phyloP scores from a whole-genome alignment of 2,888 invertebrate genomes.

The Invenusta paracnida region DNA sequence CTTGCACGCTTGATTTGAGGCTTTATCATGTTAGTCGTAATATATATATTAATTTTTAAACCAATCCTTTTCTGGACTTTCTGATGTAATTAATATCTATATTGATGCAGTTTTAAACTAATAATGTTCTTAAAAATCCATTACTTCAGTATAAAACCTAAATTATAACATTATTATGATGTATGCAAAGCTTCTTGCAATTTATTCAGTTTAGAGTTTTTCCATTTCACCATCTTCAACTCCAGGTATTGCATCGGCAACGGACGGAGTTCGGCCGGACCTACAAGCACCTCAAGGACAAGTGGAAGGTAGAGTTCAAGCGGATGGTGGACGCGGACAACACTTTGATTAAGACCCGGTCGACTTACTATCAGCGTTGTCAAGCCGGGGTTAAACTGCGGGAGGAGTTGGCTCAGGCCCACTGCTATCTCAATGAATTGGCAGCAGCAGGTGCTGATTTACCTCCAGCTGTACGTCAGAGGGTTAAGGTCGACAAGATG shows the following conservation, averaged over 20 bases:
- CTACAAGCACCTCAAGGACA: slow-evolving; percentile 39
- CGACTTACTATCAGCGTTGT: slow-evolving; percentile 42
- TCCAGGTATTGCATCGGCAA: slow-evolving; percentile 40
- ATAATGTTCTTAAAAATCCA: too few species aligned
- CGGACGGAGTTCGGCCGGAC: slow-evolving; percentile 40
- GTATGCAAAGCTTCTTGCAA: too few species aligned
- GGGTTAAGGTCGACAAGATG: slow-evolving; percentile 37
- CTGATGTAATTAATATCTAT: too few species aligned
- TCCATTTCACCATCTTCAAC: too few species aligned
- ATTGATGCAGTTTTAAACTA: too few species aligned
- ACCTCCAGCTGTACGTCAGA: not conserved
- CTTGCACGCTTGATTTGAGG: too few species aligned
- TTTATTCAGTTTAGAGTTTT: too few species aligned
- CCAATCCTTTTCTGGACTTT: too few species aligned
- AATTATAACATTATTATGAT: too few species aligned
- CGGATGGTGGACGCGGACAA: slow-evolving; percentile 42
- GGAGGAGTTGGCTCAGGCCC: slow-evolving; percentile 38
- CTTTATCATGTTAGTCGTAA: too few species aligned
- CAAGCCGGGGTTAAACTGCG: slow-evolving; percentile 40
- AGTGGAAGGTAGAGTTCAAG: slow-evolving; percentile 41
- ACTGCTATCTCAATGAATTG: slow-evolving; percentile 24
- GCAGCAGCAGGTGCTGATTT: not conserved
- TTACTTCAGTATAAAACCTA: too few species aligned
- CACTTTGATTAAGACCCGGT: slow-evolving; percentile 34
- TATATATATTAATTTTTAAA: too few species aligned